Evolutionary conservation across 2,888 invertebrate genomes (phyloP).

Genomic region (Onchidella celtica): DNA sequence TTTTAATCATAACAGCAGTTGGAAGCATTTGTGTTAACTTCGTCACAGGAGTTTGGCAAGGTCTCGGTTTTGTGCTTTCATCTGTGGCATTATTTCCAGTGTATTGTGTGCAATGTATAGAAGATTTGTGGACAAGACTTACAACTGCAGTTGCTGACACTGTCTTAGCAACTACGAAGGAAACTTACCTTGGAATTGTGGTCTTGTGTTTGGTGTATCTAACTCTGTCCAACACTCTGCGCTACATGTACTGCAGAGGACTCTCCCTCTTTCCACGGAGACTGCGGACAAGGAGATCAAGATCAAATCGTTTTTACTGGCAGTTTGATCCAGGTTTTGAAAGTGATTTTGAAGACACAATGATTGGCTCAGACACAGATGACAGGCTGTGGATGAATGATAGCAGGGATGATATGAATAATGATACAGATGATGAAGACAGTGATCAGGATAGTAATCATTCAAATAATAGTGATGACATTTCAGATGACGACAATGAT

Average conservation of each 20-base stretch:
- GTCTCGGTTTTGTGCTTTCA: slow-evolving; percentile 50
- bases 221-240: slow-evolving; percentile 36
- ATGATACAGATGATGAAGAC: slow-evolving; percentile 37
- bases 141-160: slow-evolving; percentile 29
- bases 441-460: slow-evolving; percentile 39
- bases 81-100: slow-evolving; percentile 41
- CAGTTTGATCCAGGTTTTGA: slow-evolving; percentile 60
- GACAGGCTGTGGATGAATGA: slow-evolving; percentile 23
- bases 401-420: slow-evolving; percentile 51
- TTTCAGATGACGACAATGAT: slow-evolving; percentile 32
- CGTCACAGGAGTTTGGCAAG: slow-evolving; percentile 47
- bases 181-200: slow-evolving; percentile 64
- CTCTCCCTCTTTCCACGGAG: slow-evolving; percentile 25
- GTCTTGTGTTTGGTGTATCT: slow-evolving; percentile 46
- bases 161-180: slow-evolving; percentile 61
- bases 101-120: slow-evolving; percentile 30
- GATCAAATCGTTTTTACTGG: slow-evolving; percentile 45
- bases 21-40: slow-evolving; percentile 38
- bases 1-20: slow-evolving; percentile 35
- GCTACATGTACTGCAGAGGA: slow-evolving; percentile 31
- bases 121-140: slow-evolving; percentile 29
- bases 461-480: slow-evolving; percentile 20
- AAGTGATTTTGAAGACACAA: slow-evolving; percentile 62
- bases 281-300: slow-evolving; percentile 44
- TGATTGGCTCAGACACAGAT: slow-evolving; percentile 54